phyloP scores from a whole-genome alignment of 2,113 vertebrate genomes.

The Cyrtonyx montezumae region DNA sequence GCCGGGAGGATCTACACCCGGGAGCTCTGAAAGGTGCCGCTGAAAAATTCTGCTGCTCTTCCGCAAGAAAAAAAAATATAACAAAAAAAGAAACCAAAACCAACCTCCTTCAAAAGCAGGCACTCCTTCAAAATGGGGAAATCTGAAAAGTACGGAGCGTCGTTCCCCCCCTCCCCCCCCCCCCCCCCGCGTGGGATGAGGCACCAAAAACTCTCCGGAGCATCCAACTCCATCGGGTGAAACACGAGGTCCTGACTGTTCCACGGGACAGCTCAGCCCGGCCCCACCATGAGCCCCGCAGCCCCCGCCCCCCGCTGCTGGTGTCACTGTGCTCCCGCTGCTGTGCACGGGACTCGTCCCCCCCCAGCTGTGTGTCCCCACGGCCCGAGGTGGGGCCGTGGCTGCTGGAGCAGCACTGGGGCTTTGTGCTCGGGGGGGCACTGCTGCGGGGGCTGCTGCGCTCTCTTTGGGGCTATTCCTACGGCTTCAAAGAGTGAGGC shows the following conservation, averaged over 20 bases:
- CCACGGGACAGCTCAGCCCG: no score
- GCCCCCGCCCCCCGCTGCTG: no score
- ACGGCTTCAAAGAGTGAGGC: neutral
- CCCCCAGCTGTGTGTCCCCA: no score
- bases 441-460: accelerated
- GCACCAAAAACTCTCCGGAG: no score
- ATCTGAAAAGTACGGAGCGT: neutral
- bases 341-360: no score
- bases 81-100: no score
- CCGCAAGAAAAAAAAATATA: no score
- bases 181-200: neutral
- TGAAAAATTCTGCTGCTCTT: neutral
- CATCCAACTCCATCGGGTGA: neutral
- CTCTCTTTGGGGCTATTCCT: neutral
- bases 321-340: neutral
- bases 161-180: no score
- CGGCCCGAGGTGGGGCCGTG: neutral
- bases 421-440: accelerated
- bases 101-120: no score
- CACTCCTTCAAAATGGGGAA: neutral
- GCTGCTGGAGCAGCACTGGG: neutral
- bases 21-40: neutral
- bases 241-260: neutral
- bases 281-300: neutral
- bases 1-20: neutral